phyloP scores from a whole-genome alignment of 2,797 vertebrate species.

The Phalanger gymnotis region DNA sequence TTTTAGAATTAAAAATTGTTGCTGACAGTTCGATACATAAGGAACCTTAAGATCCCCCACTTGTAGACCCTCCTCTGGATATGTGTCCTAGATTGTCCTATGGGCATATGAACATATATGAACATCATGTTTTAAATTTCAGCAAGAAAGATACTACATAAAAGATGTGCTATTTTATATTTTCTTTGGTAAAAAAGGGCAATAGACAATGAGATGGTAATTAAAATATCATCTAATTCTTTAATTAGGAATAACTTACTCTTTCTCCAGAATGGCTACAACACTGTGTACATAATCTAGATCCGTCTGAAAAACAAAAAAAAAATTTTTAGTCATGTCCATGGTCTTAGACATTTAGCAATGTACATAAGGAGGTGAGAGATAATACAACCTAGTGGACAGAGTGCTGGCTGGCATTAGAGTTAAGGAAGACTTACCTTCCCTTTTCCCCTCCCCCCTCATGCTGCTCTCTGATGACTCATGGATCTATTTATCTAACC shows the following conservation, averaged over 20 bases:
- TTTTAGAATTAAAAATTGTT: constrained; percentile 8
- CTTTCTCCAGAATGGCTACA: constrained; percentile 93
- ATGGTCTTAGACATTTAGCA: constrained; percentile 43
- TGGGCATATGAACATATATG: background rate
- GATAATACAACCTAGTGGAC: background rate
- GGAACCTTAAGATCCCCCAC: background rate
- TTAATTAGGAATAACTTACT: constrained; percentile 88
- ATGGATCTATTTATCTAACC: background rate
- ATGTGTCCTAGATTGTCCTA: background rate
- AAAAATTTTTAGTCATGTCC: constrained; percentile 29
- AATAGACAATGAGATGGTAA: background rate
- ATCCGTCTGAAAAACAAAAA: constrained; percentile 89
- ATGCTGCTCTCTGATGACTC: background rate
- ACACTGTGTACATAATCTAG: constrained; percentile 93
- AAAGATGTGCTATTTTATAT: background rate
- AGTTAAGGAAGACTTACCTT: background rate
- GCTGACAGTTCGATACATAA: background rate
- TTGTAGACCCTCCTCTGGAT: constrained; percentile 2
- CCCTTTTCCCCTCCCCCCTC: background rate
- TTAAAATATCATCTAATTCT: constrained; percentile 39
- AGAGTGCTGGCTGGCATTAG: background rate
- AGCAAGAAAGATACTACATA: constrained; percentile 30
- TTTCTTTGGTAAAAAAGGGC: constrained; percentile 33
- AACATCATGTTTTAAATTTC: background rate
- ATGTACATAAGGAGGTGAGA: background rate